phyloP scores from a whole-genome alignment of 2,888 invertebrate genomes.

The Epinotia bilunana region DNA sequence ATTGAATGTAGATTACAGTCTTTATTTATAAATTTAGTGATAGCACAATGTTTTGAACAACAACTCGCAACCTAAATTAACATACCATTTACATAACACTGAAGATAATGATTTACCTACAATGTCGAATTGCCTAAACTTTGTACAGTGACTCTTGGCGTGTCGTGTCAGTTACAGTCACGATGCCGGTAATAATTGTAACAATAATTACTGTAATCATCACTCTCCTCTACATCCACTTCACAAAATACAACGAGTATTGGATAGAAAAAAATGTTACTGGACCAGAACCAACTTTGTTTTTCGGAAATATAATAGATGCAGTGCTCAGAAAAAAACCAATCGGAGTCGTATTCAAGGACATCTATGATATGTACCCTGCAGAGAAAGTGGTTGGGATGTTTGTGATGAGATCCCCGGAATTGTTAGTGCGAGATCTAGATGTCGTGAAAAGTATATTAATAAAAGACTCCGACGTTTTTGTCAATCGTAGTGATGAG shows the following conservation, averaged over 20 bases:
- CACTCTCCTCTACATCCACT: slow-evolving; percentile 5
- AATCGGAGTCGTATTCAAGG: slow-evolving; percentile 1
- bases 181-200: neutral
- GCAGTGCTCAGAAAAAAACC: slow-evolving; percentile 5
- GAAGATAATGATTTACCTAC: neutral
- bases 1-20: neutral
- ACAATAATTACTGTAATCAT: neutral
- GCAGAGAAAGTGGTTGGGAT: slow-evolving; percentile 18
- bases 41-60: neutral
- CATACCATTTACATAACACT: slow-evolving; percentile 12
- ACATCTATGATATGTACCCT: slow-evolving; percentile 12
- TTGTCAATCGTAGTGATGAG: neutral
- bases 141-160: slow-evolving; percentile 9
- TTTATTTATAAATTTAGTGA: neutral
- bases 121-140: neutral
- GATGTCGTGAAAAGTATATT: slow-evolving; percentile 18
- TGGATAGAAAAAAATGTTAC: slow-evolving; percentile 6
- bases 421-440: slow-evolving; percentile 2
- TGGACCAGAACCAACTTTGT: slow-evolving; percentile 8
- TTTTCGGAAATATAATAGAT: slow-evolving; percentile 19
- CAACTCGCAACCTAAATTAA: neutral
- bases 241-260: slow-evolving; percentile 18
- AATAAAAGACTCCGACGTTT: slow-evolving; percentile 16
- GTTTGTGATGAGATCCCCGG: slow-evolving; percentile 14
- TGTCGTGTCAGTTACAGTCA: neutral